Base-by-base conservation (phyloP, 2,888 invertebrate genomes). In the Lamellibrachia satsuma region DNA sequence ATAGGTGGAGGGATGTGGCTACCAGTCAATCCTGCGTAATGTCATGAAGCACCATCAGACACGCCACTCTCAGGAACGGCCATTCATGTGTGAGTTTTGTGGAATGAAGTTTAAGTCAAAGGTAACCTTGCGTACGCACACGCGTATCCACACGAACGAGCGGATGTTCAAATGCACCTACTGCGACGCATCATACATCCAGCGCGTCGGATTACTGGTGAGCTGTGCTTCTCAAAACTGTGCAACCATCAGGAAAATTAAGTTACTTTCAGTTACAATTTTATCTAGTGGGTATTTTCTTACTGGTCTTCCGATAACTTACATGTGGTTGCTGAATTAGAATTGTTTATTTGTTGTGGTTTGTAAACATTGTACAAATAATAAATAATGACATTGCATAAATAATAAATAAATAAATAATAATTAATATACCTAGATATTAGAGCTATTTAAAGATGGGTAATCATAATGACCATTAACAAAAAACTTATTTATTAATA, bases 91-190 rank as follows among this genome's bases (percentile, higher is more conserved):
- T 27, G 91, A 91, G 22, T 91, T 91, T 91, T 91, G 91, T 91
- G 91, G 91, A 3, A 91, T 27, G 22, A 91, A 91, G 51, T 91
- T 91, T 27, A 91, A 91, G 91, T 91, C 91, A 39, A 91, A 91
- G 91, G 91, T 91, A 27, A 91, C 91, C 1, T 27, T 91, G 91
- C 91, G 91, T 27, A 91, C 91, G 7, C 91, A 91, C 39, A 91
- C 91, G 7, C 91, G 91, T 27, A 91, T 91, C 91, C 91, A 91
- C 91, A 91, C 91, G 91, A 91, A 91, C 91, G 91, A 91, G 91
- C 91, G 91, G 27, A 91, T 91, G 91, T 91, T 91, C 91, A 91
- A 91, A 2, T 91, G 91, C 27, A 91, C 91, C n/a, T 91, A 91
- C 91, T 91, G 91, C 22, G 91, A 91, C 52, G 22, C 91, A 27